These are phyloP conservation scores for Ochropleura leucogaster DNA, from an alignment of 2,888 invertebrate species.

Conservation along the genomic window DNA sequence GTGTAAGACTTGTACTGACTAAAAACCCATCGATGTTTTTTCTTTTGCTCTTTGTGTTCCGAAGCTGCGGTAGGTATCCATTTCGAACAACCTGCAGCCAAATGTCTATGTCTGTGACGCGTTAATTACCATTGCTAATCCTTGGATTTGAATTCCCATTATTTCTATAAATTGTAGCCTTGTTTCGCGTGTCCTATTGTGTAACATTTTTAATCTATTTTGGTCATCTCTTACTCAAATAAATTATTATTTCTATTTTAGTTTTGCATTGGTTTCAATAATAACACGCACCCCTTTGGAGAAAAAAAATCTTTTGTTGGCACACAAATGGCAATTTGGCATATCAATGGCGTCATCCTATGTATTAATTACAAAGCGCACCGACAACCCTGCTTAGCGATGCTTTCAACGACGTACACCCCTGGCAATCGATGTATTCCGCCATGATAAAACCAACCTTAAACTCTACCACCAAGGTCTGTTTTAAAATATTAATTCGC, in stretches of 20 bases:
- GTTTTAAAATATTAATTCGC: conserved; percentile 62
- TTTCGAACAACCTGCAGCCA: too few relatives aligned
- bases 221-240: conserved; percentile 20
- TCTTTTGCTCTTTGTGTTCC: too few relatives aligned
- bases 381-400: conserved; percentile 83
- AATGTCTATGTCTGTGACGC: background rate
- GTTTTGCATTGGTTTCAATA: conserved; percentile 54
- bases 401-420: conserved; percentile 83
- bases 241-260: conserved; percentile 47
- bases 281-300: conserved; percentile 61
- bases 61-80: too few relatives aligned
- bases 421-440: conserved; percentile 72
- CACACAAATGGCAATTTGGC: conserved; percentile 82
- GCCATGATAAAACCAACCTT: conserved; percentile 65
- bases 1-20: too few relatives aligned
- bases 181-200: conserved; percentile 6
- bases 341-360: conserved; percentile 86
- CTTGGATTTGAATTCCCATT: background rate
- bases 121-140: background rate
- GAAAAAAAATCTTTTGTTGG: conserved; percentile 71
- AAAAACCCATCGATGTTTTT: too few relatives aligned
- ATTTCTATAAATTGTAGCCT: background rate
- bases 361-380: conserved; percentile 88
- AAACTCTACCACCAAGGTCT: conserved; percentile 52
- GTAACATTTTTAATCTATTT: conserved; percentile 23